These are phyloP conservation scores for Calameuta idolon DNA, from an alignment of 2,888 invertebrate species.

Conservation along the genomic window DNA sequence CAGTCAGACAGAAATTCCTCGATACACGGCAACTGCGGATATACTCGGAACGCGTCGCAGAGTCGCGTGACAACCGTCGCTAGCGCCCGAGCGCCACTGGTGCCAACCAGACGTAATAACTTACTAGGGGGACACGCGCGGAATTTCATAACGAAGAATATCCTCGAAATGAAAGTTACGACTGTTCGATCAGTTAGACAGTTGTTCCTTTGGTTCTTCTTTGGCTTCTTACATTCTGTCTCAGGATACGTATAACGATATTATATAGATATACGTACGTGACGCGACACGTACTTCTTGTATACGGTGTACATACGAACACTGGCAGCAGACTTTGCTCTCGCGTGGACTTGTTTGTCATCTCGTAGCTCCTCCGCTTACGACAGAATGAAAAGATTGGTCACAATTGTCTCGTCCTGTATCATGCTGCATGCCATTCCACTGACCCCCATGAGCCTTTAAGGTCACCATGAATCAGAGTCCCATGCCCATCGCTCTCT, in stretches of 20 bases:
- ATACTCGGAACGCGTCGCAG: too few relatives aligned
- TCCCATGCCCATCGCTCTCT: not conserved
- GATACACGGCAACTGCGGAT: not conserved
- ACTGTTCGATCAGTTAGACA: not conserved
- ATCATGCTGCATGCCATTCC: conserved; percentile 40
- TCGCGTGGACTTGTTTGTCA: not conserved
- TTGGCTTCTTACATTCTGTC: not conserved
- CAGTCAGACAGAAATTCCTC: not conserved
- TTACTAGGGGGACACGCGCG: not conserved
- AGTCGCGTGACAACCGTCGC: not conserved
- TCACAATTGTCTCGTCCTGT: conserved; percentile 61
- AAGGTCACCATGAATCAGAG: conserved; percentile 3
- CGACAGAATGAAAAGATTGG: conserved; percentile 55
- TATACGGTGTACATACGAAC: not conserved
- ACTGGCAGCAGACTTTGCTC: not conserved
- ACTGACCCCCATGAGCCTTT: conserved; percentile 29
- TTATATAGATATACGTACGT: not conserved
- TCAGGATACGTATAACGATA: not conserved
- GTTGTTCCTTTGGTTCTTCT: not conserved
- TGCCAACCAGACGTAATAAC: not conserved
- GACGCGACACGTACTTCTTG: not conserved
- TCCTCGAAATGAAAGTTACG: not conserved
- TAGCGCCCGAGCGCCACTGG: not conserved
- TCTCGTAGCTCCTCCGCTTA: not conserved
- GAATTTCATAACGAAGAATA: not conserved